Evolutionary conservation across 2,888 invertebrate species (phyloP).

Genomic region (Amiota minor): DNA sequence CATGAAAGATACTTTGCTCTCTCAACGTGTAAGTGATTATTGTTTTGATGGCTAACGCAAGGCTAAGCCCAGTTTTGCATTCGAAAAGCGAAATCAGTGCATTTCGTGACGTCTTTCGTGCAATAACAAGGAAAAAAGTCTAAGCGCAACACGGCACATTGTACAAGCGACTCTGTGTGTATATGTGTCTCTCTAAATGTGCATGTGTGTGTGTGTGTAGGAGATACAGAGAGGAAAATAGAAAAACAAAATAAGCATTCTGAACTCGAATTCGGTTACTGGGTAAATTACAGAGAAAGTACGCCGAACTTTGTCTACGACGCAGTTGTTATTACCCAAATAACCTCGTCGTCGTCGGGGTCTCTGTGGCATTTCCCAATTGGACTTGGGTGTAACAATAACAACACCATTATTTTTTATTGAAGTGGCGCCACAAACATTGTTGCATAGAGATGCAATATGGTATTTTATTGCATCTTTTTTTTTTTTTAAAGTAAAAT

Average conservation of each 20-base stretch:
- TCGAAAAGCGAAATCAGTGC: conserved; percentile 64
- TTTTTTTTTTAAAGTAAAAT: not conserved
- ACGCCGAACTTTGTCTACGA: conserved; percentile 11
- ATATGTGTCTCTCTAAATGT: too few species aligned
- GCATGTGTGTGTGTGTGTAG: conserved; percentile 36
- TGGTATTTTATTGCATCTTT: not conserved
- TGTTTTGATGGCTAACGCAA: conserved; percentile 23
- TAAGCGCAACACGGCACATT: not conserved
- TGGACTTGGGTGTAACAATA: conserved; percentile 17
- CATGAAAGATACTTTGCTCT: not conserved
- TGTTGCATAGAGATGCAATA: not conserved
- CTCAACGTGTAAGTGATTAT: not conserved
- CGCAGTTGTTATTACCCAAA: conserved; percentile 1
- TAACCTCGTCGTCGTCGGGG: too few species aligned
- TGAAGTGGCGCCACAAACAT: too few species aligned
- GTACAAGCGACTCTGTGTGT: not conserved
- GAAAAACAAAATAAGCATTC: conserved; percentile 20
- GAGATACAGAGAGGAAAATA: not conserved
- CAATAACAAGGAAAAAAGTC: conserved; percentile 44
- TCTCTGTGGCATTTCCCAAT: not conserved
- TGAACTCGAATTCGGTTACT: conserved; percentile 67
- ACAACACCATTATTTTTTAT: not conserved
- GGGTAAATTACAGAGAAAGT: conserved; percentile 54
- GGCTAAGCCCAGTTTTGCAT: conserved; percentile 7
- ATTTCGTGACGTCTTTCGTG: conserved; percentile 59